These are phyloP conservation scores for Drepanosiphum platanoidis DNA, from an alignment of 2,888 invertebrate species.

Conservation along the genomic window DNA sequence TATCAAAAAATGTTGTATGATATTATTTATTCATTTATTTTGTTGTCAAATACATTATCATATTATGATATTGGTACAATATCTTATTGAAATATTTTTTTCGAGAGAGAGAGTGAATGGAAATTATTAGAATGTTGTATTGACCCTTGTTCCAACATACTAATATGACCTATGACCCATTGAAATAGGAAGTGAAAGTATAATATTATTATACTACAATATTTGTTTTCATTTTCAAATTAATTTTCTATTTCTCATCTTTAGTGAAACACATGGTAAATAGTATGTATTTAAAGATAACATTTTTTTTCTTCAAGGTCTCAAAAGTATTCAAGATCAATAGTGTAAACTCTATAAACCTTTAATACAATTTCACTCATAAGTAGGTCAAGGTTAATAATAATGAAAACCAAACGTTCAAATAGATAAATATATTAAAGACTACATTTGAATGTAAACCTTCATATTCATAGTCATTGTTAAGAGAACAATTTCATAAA, in stretches of 20 bases:
- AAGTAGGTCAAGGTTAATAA: conserved; percentile 1
- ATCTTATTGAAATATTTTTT: background rate
- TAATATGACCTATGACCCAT: conserved; percentile 35
- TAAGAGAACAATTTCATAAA: too few relatives aligned
- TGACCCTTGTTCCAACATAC: conserved; percentile 30
- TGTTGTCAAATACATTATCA: background rate
- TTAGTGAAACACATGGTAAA: background rate
- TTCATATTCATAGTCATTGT: too few relatives aligned
- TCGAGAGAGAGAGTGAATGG: conserved; percentile 50
- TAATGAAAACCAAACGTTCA: background rate
- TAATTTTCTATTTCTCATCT: background rate
- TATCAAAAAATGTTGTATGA: background rate
- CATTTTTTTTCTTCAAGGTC: background rate
- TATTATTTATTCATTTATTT: background rate
- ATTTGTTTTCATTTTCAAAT: conserved; percentile 17
- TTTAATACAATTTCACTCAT: too few relatives aligned
- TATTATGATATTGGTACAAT: background rate
- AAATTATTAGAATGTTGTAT: conserved; percentile 43
- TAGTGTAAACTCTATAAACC: background rate
- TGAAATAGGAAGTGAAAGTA: conserved; percentile 43
- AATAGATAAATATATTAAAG: background rate
- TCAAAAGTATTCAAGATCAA: background rate
- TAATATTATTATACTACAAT: conserved; percentile 4
- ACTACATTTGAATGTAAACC: too few relatives aligned
- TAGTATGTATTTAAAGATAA: too few relatives aligned